These are phyloP conservation scores for Ophion obscuratus DNA, from an alignment of 2,888 invertebrate genomes.

Conservation along the genomic window DNA sequence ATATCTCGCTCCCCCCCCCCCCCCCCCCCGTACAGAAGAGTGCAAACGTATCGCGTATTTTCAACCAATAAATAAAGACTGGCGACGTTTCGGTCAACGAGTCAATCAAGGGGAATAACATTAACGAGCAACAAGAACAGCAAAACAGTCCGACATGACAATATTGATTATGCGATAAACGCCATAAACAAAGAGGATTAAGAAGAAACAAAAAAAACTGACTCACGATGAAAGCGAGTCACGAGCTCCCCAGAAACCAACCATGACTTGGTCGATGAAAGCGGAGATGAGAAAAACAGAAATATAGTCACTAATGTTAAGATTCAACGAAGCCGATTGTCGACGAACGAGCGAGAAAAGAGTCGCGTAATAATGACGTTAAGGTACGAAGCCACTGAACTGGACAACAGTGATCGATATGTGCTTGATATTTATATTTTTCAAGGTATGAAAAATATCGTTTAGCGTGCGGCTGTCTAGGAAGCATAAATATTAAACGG, in stretches of 20 bases:
- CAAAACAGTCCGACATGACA: constrained; percentile 77
- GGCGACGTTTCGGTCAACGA: constrained; percentile 13
- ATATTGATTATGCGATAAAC: constrained; percentile 75
- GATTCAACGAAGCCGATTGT: constrained; percentile 69
- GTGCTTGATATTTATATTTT: constrained; percentile 82
- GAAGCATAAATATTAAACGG: constrained; percentile 43
- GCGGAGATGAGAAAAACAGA: constrained; percentile 65
- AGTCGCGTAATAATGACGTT: constrained; percentile 33
- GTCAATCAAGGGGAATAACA: constrained; percentile 37
- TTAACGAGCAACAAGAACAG: constrained; percentile 33
- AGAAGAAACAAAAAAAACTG: constrained; percentile 33
- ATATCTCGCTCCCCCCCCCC: constrained; percentile 28
- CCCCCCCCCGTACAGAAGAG: constrained; percentile 30
- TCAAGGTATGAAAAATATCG: constrained; percentile 71
- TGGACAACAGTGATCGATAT: constrained; percentile 74
- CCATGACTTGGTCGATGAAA: constrained; percentile 45
- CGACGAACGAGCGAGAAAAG: constrained; percentile 63
- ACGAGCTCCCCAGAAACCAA: constrained; percentile 36
- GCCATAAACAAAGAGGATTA: constrained; percentile 68
- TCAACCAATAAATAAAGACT: constrained; percentile 24
- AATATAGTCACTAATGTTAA: constrained; percentile 82
- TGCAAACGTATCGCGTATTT: constrained; percentile 53
- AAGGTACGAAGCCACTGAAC: constrained; percentile 50
- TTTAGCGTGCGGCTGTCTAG: constrained; percentile 59
- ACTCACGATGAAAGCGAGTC: constrained; percentile 50